Evolutionary conservation across 2,113 vertebrate species (phyloP).

Genomic region (Rhynchopsitta pachyrhyncha): DNA sequence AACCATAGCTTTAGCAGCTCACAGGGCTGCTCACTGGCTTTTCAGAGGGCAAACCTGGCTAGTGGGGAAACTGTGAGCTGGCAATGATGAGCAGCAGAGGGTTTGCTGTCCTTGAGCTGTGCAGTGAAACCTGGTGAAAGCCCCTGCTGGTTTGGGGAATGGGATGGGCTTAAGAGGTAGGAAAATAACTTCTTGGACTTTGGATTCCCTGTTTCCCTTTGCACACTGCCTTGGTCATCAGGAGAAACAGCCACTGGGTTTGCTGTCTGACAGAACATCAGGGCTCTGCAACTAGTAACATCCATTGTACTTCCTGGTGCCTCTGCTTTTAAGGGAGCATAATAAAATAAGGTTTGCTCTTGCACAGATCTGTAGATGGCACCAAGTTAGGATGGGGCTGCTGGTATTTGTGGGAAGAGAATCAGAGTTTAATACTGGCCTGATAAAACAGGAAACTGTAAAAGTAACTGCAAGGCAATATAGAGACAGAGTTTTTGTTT

Average conservation of each 20-base stretch:
- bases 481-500: background rate
- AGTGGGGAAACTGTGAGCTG: background rate
- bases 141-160: background rate
- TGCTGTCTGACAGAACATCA: background rate
- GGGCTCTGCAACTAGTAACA: background rate
- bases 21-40: background rate
- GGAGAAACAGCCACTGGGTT: background rate
- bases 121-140: background rate
- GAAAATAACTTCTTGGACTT: background rate
- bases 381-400: background rate
- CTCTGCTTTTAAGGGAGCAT: accelerated
- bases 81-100: accelerated
- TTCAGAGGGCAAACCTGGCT: background rate
- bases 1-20: background rate
- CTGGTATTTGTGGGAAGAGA: background rate
- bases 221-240: accelerated
- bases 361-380: background rate
- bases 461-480: background rate
- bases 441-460: background rate
- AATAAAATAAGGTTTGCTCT: no score
- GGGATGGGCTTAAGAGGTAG: background rate
- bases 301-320: background rate
- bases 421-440: background rate
- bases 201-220: background rate
- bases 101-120: background rate